Evolutionary conservation across 2,888 invertebrate genomes (phyloP).

Genomic region (Eulithis prunata): DNA sequence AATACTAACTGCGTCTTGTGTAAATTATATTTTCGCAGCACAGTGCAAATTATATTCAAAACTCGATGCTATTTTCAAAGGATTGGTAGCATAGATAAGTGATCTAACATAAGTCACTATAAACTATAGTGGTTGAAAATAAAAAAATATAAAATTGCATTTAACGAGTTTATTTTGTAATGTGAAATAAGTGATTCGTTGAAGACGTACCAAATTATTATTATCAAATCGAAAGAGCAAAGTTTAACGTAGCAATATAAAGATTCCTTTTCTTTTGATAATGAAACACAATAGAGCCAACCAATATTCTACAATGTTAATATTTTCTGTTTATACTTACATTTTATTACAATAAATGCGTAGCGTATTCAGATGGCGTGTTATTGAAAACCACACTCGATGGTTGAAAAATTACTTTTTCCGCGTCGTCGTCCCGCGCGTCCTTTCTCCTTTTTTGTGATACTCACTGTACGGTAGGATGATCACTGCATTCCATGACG

Average conservation of each 20-base stretch:
- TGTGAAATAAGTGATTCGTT: no score
- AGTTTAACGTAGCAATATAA: not conserved
- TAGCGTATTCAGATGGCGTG: constrained; percentile 57
- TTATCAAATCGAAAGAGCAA: not conserved
- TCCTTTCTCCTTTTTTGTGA: constrained; percentile 50
- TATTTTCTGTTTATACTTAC: constrained; percentile 11
- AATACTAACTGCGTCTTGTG: constrained; percentile 38
- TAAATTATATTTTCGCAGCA: constrained; percentile 37
- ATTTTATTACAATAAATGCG: constrained; percentile 30
- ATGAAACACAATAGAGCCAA: not conserved
- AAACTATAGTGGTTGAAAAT: no score
- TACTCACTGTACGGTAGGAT: constrained; percentile 13
- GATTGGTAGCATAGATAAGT: no score
- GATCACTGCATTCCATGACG: not conserved
- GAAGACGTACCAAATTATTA: no score
- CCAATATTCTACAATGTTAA: constrained; percentile 5
- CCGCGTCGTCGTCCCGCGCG: constrained; percentile 56
- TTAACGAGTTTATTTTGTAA: no score
- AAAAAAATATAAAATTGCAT: no score
- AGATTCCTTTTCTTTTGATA: not conserved
- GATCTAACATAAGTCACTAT: no score
- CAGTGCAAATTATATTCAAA: constrained; percentile 30
- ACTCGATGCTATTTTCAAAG: not conserved
- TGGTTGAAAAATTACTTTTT: constrained; percentile 74
- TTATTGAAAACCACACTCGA: constrained; percentile 69